Percentiles rank a stretch among this genome's conserved stretches.
phyloP scores from a whole-genome alignment of 2,113 vertebrate genomes.

The Rattus rattus region DNA sequence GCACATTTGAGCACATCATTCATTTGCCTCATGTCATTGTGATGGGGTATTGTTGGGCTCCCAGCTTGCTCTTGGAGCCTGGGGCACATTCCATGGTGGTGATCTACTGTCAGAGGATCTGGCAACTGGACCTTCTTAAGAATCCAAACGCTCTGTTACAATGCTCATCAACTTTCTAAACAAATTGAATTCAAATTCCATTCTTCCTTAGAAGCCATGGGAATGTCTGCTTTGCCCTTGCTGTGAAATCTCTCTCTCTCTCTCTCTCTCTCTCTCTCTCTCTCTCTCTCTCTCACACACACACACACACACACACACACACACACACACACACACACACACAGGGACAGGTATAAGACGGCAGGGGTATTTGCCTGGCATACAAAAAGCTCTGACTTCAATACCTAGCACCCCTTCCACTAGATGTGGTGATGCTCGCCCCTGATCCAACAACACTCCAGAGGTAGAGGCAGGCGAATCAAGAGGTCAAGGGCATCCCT shows the following conservation, averaged over 20 bases:
- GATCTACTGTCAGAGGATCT: background rate
- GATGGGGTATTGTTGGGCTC: fast-evolving
- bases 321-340: background rate
- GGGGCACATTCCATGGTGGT: background rate
- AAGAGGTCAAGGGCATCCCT: background rate
- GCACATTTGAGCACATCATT: background rate
- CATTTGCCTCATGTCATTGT: background rate
- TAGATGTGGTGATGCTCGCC: background rate
- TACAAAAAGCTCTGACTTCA: background rate
- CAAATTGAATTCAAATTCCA: background rate
- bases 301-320: no score
- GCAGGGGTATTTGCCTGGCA: background rate
- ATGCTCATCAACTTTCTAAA: background rate
- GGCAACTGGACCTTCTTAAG: background rate
- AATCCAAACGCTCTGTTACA: background rate
- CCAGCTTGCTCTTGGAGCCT: background rate
- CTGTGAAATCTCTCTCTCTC: background rate
- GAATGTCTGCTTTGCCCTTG: background rate
- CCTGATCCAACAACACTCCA: background rate
- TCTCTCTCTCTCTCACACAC: no score
- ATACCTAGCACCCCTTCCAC: no score
- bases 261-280: no score
- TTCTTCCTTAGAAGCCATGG: background rate
- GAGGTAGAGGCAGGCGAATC: background rate
- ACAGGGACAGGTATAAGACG: background rate